Base-by-base conservation (phyloP, 2,888 invertebrate species). In the Gasteruption jaculator region DNA sequence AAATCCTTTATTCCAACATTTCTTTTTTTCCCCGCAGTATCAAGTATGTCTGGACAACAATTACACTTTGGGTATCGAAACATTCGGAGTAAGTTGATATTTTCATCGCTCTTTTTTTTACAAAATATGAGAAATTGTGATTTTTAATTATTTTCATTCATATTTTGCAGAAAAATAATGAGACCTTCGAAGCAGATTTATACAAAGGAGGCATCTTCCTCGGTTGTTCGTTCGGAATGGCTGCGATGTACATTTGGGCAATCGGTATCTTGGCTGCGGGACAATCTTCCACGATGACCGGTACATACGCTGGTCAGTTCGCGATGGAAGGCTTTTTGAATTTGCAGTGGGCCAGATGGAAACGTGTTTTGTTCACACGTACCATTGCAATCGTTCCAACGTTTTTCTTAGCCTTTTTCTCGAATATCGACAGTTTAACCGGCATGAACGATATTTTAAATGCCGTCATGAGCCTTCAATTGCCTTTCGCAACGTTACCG, bases 241-340 rank as follows among this genome's bases (percentile, higher is more conserved):
- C 78, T 1, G 86, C 88, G 8, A 81, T 89, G 83, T 86, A 87
- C 57, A 86, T 90, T 57, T 90, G 90, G 90, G 89, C 85, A 1
- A 75, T 88, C 14, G 90, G 90, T 22, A 85, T 86, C 55, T 68
- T 86, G 41, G 89, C 88, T 16, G 87, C 88, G 20, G 89, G 89
- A 19, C 88, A 89, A 68, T 86, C 86, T 53, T 86, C 86, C 21
- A 89, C 89, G 4, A 86, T 86, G 86, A 86, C 89, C 2, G 70
- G 70, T 26, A 89, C 88, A 0, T 89, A 89, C 65, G 85, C 88
- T n/a, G 90, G 90, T 2, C 90, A 90, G 65, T 90, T 89, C 68
- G 84, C 85, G 0, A 90, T 90, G 89, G 88, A 89, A 76, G 91
- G 91, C 8, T 91, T 91, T 63, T 71, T 91, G 14, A 86, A 89